Base-by-base conservation (phyloP, 2,113 vertebrate genomes). In the Hyperopisus bebe region DNA sequence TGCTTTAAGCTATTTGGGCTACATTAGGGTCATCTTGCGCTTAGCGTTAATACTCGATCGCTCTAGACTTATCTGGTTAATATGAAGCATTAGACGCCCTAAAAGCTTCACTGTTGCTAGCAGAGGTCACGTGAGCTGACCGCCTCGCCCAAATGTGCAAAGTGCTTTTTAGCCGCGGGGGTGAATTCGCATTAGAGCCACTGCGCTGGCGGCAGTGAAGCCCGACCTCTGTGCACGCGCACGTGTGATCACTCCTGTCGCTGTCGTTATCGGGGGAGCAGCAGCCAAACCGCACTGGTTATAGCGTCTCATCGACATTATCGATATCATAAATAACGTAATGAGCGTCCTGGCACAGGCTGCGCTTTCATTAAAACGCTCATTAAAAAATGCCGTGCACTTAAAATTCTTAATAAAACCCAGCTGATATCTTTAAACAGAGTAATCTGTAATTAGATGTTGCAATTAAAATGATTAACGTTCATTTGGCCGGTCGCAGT, bases 361-460 rank as follows among this genome's bases (percentile, higher is more conserved):
- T 19, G 51, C 5, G 83, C 83, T 27, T 88, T 88, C 53, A 53
- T 86, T 87, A 87, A 80, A 74, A 35, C 83, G 6, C 87, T 91
- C 89, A 86, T 86, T 90, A 90, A 89, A 90, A 50, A 9, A 88
- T 66, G 90, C 88, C 77, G 70, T 21, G 50, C 48, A 83, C 85
- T 88, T 90, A 77, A 90, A 89, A 89, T 31, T 90, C 74, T 11
- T 70, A 89, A 84, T 58, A 91, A 90, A 90, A 88, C 62, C 53
- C 87, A 89, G 86, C 90, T 90, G 91, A 92, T 89, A 86, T 92
- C 89, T 90, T 92, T 91, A 90, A 91, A 90, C 74, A 85, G 90
- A 86, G 90, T 92, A 85, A 90, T 62, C 87, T 92, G 85, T 92
- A 90, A 91, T 92, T 92, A 92, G 90, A 91, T 74, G 89, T 90